Conservation (phyloP, 1,140 invertebrate species). For the Pseudomyrmex flavicornis region DNA sequence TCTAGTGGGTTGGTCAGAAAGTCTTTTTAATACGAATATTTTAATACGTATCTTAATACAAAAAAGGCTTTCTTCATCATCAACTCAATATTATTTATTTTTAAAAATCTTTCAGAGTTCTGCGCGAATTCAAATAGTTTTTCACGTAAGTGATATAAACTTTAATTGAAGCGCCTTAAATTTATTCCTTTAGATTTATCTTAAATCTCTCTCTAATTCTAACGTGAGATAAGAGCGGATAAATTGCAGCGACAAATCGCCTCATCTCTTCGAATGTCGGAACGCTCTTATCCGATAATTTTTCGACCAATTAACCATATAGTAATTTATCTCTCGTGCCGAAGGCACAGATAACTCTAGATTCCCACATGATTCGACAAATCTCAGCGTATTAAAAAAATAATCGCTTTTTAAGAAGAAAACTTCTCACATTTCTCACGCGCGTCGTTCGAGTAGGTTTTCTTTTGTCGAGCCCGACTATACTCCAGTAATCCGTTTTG, state of each 20-base stretch:
- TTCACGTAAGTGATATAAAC: neutral
- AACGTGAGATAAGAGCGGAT: neutral
- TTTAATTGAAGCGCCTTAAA: neutral
- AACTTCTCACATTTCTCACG: conserved; percentile 35
- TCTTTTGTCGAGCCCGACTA: conserved; percentile 13
- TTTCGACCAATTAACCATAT: conserved; percentile 34
- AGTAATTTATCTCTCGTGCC: conserved; percentile 19
- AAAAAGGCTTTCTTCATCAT: no score
- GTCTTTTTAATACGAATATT: no score
- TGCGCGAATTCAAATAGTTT: neutral
- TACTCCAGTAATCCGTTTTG: conserved; percentile 32
- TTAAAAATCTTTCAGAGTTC: no score
- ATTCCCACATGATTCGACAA: neutral
- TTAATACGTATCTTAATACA: no score
- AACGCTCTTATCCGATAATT: conserved; percentile 19
- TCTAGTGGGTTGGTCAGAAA: no score
- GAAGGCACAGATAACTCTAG: neutral
- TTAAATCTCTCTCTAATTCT: neutral
- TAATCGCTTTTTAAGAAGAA: conserved; percentile 20
- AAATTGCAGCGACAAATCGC: neutral
- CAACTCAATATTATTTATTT: no score
- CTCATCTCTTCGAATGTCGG: neutral
- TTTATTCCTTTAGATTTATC: neutral
- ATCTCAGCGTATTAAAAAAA: conserved; percentile 24
- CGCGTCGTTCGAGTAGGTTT: conserved; percentile 22